phyloP scores from a whole-genome alignment of 2,113 vertebrate genomes.

The Copsychus sechellarum region DNA sequence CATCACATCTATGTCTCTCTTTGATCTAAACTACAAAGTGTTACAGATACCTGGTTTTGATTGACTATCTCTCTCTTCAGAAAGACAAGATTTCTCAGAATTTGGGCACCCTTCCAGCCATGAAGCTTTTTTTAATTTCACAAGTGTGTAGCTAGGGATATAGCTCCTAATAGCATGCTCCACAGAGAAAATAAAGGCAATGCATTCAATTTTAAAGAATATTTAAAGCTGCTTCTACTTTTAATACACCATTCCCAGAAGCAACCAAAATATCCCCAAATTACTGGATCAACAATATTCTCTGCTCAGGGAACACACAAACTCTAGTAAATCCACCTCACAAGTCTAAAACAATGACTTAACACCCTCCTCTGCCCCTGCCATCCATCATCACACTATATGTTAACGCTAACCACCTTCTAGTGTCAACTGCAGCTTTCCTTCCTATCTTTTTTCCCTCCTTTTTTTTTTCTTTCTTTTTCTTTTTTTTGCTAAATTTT shows the following conservation, averaged over 20 bases:
- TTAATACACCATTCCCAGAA: neutral
- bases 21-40: neutral
- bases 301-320: neutral
- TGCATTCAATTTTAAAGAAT: neutral
- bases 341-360: slow-evolving; percentile 3
- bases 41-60: neutral
- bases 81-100: neutral
- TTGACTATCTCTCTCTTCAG: neutral
- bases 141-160: neutral
- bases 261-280: neutral
- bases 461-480: too few species aligned
- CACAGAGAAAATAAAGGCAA: neutral
- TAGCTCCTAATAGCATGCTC: neutral
- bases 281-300: neutral
- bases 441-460: neutral
- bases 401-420: neutral
- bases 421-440: neutral
- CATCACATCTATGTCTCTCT: neutral
- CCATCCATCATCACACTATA: neutral
- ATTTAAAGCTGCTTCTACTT: slow-evolving; percentile 5
- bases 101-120: slow-evolving; percentile 1
- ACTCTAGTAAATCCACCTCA: neutral
- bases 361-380: neutral
- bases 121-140: neutral
- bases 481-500: neutral